Evolutionary conservation across 2,888 invertebrate genomes (phyloP), one percentile per base, ranked within the genome.

Genomic region (Lepidonotus clava): DNA sequence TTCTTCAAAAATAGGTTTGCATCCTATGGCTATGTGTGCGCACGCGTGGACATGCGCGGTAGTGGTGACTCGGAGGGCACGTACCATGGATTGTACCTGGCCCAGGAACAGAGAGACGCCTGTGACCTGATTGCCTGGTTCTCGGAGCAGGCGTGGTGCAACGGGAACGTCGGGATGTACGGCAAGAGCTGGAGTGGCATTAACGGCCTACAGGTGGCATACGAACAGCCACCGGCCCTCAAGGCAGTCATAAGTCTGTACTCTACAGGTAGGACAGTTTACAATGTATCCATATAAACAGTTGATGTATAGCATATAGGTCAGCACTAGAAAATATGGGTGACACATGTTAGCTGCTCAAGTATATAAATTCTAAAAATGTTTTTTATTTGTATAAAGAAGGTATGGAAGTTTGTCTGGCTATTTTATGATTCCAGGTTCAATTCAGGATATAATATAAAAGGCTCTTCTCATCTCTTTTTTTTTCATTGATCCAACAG

Each of bases 121-220:
- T 61, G 86, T 40, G 87, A 90, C 28, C 14, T 89, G 51, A 87
- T 90, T 51, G 46, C 85, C 5, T 90, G 90, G 90, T 53, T 90
- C 4, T 56, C 38, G 21, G 77, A 83, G 8, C 89, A 87, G 85
- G 21, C 51, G 2, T 90, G 90, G 90, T 88, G 86, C n/a, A 89
- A 86, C 32, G 90, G 89, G 28, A 86, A 71, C 1, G 88, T 85
- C 21, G 85, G 85, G 5, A 85, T 85, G 76, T 89, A 88, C 67
- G 90, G 90, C 11, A 90, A 90, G 53, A 88, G 88, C 51, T 90
- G 90, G 90, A 89, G 89, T 40, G 90, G 90, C 0, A 88, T 89
- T 66, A 90, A 90, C 77, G 89, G 89, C 24, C 83, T 90, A 21
- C 90, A 90, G 86, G 88, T 89, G 71, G 90, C 90, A 4, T 89